Conservation (phyloP, 2,797 vertebrate genomes). For the Sebastes oblongus region DNA sequence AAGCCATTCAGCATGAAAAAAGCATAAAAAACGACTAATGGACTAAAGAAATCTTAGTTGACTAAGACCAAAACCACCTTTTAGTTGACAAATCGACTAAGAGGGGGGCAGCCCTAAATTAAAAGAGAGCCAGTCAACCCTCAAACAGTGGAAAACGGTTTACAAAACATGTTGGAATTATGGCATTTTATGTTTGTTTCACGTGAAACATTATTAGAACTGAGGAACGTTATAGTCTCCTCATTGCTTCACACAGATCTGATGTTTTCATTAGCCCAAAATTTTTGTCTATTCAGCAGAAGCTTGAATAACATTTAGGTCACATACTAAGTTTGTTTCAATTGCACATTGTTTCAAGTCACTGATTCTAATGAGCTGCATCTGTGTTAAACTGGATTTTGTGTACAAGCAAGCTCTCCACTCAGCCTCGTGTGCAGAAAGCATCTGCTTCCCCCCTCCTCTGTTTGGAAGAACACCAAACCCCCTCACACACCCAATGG, state of each 20-base stretch:
- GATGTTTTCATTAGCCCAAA: not conserved
- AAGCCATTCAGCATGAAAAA: too few relatives aligned
- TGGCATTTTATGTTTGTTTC: not conserved
- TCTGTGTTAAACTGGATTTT: constrained; percentile 1
- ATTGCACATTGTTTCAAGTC: not conserved
- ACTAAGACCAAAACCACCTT: too few relatives aligned
- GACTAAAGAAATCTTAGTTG: too few relatives aligned
- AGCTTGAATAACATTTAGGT: not conserved
- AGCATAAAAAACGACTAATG: too few relatives aligned
- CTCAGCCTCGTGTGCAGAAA: constrained; percentile 16
- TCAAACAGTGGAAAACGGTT: not conserved
- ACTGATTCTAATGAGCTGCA: not conserved
- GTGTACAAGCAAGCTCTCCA: not conserved
- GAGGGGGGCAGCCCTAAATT: too few relatives aligned
- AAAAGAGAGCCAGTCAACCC: not conserved
- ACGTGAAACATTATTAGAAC: not conserved
- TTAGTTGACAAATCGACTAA: too few relatives aligned
- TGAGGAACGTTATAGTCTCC: not conserved
- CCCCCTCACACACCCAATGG: constrained; percentile 54
- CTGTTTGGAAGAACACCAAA: constrained; percentile 51
- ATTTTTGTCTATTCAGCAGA: not conserved
- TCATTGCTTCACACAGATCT: not conserved
- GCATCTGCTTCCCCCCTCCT: constrained; percentile 42
- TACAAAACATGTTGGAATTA: not conserved
- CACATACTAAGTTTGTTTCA: not conserved